Conservation (phyloP, 2,888 invertebrate genomes). For the Drosophila formosana region DNA sequence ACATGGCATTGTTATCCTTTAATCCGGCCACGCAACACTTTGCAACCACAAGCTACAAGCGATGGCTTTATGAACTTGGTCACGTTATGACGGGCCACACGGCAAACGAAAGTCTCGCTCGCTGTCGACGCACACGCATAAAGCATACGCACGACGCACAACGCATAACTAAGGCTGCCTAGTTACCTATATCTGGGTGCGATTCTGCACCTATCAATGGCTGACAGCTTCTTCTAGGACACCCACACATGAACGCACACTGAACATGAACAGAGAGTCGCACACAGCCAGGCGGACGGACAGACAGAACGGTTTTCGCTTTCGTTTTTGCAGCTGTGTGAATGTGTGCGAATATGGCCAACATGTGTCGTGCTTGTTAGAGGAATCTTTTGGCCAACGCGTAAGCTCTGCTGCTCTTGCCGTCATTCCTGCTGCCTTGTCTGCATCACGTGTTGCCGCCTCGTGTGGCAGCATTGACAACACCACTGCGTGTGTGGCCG, state of each 20-base stretch:
- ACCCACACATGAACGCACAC: slow-evolving; percentile 13
- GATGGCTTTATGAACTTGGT: slow-evolving; percentile 3
- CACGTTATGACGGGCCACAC: slow-evolving; percentile 1
- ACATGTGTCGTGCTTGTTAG: slow-evolving; percentile 37
- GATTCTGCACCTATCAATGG: slow-evolving; percentile 30
- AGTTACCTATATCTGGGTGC: slow-evolving; percentile 43
- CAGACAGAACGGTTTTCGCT: slow-evolving; percentile 70
- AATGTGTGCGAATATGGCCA: background rate
- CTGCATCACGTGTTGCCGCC: slow-evolving; percentile 78
- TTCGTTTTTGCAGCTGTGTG: slow-evolving; percentile 60
- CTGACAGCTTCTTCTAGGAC: slow-evolving; percentile 18
- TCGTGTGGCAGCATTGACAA: slow-evolving; percentile 62
- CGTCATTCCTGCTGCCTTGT: slow-evolving; percentile 40
- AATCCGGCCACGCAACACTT: slow-evolving; percentile 20
- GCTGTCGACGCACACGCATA: slow-evolving; percentile 12
- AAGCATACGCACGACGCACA: slow-evolving; percentile 25
- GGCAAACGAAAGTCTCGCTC: slow-evolving; percentile 19
- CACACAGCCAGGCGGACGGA: slow-evolving; percentile 1
- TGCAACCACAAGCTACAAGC: background rate
- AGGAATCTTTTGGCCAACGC: slow-evolving; percentile 51
- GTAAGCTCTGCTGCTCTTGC: slow-evolving; percentile 33
- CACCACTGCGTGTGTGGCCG: slow-evolving; percentile 14
- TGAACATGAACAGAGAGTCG: background rate
- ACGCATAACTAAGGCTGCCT: slow-evolving; percentile 21
- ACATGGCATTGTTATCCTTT: background rate